A percentile compares a stretch with the other conserved stretches of the same genome.
These are phyloP conservation scores for Hyposmocoma kahamanoa DNA, from an alignment of 1,140 invertebrate species.

Conservation along the genomic window DNA sequence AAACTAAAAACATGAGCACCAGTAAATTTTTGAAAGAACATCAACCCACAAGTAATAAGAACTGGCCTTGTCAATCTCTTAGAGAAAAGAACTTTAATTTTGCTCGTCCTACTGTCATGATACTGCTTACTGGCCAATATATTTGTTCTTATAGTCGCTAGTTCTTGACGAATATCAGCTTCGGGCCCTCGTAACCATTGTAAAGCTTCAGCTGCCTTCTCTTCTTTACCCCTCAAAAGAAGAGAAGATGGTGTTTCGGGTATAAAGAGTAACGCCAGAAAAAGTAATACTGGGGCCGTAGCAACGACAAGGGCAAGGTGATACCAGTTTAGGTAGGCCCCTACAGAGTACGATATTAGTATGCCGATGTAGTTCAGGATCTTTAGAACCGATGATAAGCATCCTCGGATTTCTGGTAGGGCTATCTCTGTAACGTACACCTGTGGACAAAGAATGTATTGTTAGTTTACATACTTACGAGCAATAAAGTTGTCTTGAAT, in stretches of 20 bases:
- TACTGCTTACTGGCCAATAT: conserved; percentile 73
- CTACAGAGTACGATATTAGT: conserved; percentile 85
- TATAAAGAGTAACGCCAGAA: conserved; percentile 80
- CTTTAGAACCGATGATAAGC: conserved; percentile 89
- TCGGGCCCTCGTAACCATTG: conserved; percentile 84
- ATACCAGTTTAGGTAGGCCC: conserved; percentile 87
- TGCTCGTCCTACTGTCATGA: conserved; percentile 41
- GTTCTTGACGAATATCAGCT: conserved; percentile 82
- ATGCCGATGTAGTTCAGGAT: conserved; percentile 90
- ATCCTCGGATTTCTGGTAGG: conserved; percentile 87
- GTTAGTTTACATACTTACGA: not conserved
- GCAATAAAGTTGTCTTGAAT: no score
- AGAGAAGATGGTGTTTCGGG: conserved; percentile 90
- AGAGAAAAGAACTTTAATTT: conserved; percentile 71
- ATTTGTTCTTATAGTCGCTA: conserved; percentile 79
- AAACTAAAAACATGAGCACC: conserved; percentile 89
- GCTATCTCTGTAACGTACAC: conserved; percentile 95
- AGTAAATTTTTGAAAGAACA: conserved; percentile 90
- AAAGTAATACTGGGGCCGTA: conserved; percentile 81
- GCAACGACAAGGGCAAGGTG: conserved; percentile 85
- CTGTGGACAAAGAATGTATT: conserved; percentile 61
- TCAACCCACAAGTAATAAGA: conserved; percentile 86
- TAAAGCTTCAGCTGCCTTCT: conserved; percentile 84
- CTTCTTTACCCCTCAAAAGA: conserved; percentile 81
- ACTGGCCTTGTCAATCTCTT: conserved; percentile 79